Evolutionary conservation across 2,797 vertebrate species (phyloP).

Genomic region (Xiphorhynchus erythropygius): DNA sequence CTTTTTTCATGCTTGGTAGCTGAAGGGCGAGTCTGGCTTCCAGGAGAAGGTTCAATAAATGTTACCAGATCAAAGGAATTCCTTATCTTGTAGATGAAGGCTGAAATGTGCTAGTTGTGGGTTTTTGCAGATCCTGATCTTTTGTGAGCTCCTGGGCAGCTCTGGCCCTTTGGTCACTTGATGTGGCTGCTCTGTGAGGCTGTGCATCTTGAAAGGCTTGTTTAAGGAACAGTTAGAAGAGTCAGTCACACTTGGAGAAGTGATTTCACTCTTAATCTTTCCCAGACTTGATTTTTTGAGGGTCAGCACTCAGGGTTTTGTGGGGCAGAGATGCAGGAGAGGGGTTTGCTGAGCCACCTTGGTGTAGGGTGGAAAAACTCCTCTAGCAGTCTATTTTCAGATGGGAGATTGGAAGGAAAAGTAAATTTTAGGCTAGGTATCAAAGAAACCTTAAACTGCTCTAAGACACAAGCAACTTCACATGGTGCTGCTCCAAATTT

Average conservation of each 20-base stretch:
- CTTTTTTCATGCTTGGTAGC: neutral
- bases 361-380: neutral
- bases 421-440: neutral
- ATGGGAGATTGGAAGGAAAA: neutral
- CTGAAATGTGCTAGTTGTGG: neutral
- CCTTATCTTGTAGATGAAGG: neutral
- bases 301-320: rapidly evolving
- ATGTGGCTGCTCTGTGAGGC: neutral
- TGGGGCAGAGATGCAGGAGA: neutral
- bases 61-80: constrained; percentile 10
- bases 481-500: neutral
- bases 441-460: neutral
- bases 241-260: neutral
- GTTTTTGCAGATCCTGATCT: neutral
- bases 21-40: neutral
- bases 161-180: neutral
- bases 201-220: neutral
- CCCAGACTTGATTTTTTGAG: neutral
- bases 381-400: neutral
- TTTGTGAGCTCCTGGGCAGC: neutral
- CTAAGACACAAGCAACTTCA: neutral
- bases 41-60: neutral
- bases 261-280: neutral
- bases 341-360: neutral
- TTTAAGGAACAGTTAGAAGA: neutral